Percentiles rank a stretch among this genome's conserved stretches.
Conservation (phyloP, 2,888 invertebrate genomes). For the Cosmia pyralina region DNA sequence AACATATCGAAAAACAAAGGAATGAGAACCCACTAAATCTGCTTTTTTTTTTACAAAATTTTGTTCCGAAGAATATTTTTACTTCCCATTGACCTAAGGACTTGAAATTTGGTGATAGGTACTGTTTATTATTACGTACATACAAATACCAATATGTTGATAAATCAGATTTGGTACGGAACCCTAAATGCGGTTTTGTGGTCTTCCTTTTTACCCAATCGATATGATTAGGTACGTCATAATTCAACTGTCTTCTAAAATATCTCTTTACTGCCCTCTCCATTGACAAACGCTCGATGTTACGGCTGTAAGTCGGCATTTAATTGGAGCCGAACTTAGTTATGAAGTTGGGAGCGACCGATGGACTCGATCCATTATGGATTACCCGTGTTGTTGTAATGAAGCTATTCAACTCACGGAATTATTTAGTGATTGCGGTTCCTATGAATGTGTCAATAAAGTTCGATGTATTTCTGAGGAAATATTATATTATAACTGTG, state of each 20-base stretch:
- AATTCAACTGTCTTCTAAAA: background rate
- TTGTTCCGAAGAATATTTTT: too few relatives aligned
- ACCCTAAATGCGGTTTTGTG: too few relatives aligned
- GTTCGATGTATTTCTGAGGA: slow-evolving; percentile 25
- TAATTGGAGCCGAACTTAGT: slow-evolving; percentile 81
- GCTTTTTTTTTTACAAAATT: too few relatives aligned
- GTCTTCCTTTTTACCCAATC: too few relatives aligned
- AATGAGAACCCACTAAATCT: too few relatives aligned
- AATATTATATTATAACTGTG: slow-evolving; percentile 11
- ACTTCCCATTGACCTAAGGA: too few relatives aligned
- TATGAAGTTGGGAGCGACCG: slow-evolving; percentile 70
- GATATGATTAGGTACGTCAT: too few relatives aligned
- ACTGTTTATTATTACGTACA: too few relatives aligned
- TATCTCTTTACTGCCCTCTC: slow-evolving; percentile 46
- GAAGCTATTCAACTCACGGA: slow-evolving; percentile 78
- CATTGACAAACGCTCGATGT: slow-evolving; percentile 55
- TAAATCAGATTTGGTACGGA: too few relatives aligned
- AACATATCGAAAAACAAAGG: too few relatives aligned
- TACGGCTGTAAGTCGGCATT: slow-evolving; percentile 74
- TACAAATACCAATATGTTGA: too few relatives aligned
- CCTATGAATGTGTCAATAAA: slow-evolving; percentile 44
- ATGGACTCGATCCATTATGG: slow-evolving; percentile 79
- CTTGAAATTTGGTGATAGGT: too few relatives aligned
- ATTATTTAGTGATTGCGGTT: slow-evolving; percentile 64
- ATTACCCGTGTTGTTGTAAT: slow-evolving; percentile 79